Evolutionary conservation across 2,888 invertebrate species (phyloP), one percentile per base, ranked within the genome.

Genomic region (Caenorhabditis zanzibari): DNA sequence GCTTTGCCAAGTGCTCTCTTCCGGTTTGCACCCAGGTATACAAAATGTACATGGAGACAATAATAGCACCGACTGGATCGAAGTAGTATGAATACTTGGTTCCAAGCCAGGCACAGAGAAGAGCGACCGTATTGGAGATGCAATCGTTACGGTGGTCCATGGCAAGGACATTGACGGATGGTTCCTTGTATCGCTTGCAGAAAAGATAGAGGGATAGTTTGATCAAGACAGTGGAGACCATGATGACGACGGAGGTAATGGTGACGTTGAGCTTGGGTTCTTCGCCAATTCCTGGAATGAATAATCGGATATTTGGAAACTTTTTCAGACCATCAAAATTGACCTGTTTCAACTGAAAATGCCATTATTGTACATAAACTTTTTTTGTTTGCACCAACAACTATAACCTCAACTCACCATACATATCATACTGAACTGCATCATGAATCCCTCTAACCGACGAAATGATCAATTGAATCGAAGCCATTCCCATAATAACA

Each of bases 71-170:
- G 5, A 92, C 85, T 0, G 94, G 93, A 86, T 94, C 94, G 9
- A 93, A 88, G 84, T 92, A 93, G 16, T 92, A 89, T 87, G 93
- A 92, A 56, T 71, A 83, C 59, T 79, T 72, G 32, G 77, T 77
- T 26, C 72, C 83, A n/a, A 83, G 79, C 66, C 68, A 92, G 41
- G 93, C 93, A 86, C 93, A 93, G 22, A 93, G 69, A 7, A 94
- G 87, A 14, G 94, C 93, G 0, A 92, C 91, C n/a, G 90, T 83
- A 85, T 94, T 94, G 32, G 93, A 93, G 44, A 94, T 64, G 28
- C 93, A 93, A 81, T 94, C 94, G 85, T 94, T 94, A 12, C 93
- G 88, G 80, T 94, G 94, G 85, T 94, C 94, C 86, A 92, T 93
- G 1, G 93, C 92, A 32, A 94, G 88, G 0, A 93, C 93, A 47